Percentiles rank a stretch among this genome's conserved stretches.
Conservation (phyloP, 2,797 vertebrate species). For the Sandelia bainsii region DNA sequence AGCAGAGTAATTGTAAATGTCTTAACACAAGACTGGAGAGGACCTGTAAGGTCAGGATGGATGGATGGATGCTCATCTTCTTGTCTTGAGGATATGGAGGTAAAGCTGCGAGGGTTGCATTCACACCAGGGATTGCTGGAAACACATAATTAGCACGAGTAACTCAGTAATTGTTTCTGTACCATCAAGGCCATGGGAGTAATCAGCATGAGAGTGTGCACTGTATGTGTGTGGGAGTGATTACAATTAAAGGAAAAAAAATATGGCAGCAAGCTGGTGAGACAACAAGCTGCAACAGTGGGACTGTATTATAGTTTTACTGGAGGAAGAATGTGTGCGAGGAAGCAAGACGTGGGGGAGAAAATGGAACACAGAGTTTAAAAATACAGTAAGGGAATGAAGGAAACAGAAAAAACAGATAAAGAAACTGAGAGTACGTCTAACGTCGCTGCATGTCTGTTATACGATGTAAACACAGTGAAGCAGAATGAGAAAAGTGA, state of each 20-base stretch:
- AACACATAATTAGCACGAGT: conserved; percentile 58
- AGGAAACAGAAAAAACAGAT: conserved; percentile 8
- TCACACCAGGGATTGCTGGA: conserved; percentile 34
- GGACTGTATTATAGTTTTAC: conserved; percentile 12
- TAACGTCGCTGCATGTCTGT: conserved; percentile 41
- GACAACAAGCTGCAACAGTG: conserved; percentile 17
- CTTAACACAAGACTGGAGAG: no score
- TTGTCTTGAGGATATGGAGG: not conserved
- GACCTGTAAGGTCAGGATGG: no score
- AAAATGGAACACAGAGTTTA: not conserved
- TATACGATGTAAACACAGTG: conserved; percentile 37
- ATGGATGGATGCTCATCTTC: not conserved
- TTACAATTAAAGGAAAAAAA: conserved; percentile 18
- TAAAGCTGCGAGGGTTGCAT: conserved; percentile 9
- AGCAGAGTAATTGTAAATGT: no score
- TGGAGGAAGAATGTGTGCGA: conserved; percentile 1
- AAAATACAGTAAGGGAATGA: conserved; percentile 2
- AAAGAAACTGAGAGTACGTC: conserved; percentile 13
- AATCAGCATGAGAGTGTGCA: conserved; percentile 40
- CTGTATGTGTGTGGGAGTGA: conserved; percentile 1
- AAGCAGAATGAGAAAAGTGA: conserved; percentile 22
- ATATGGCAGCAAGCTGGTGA: conserved; percentile 14
- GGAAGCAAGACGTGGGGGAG: not conserved
- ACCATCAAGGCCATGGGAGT: conserved; percentile 64
- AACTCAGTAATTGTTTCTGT: conserved; percentile 63